Evolutionary conservation across 2,888 invertebrate species (phyloP).

Genomic region (Ptychoptera albimana): DNA sequence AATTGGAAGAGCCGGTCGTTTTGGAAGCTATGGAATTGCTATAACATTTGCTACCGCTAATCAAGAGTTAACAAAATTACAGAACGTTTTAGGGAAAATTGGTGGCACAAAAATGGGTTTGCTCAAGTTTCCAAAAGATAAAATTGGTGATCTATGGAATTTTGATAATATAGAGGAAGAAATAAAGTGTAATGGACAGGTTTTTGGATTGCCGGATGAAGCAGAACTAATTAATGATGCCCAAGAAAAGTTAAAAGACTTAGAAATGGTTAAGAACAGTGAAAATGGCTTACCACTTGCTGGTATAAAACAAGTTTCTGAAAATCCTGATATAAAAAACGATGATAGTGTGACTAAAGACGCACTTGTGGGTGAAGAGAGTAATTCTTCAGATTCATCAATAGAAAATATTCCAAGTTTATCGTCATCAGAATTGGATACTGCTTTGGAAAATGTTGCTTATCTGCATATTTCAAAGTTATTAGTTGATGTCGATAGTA

Average conservation of each 20-base stretch:
- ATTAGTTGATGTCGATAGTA: too few relatives aligned
- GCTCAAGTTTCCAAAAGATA: constrained; percentile 29
- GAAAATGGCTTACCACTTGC: not conserved
- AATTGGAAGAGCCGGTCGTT: constrained; percentile 90
- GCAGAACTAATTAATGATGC: not conserved
- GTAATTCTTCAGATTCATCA: too few relatives aligned
- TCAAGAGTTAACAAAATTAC: constrained; percentile 43
- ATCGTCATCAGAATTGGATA: too few relatives aligned
- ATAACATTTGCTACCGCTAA: constrained; percentile 55
- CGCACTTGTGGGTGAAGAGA: too few relatives aligned
- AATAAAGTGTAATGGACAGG: constrained; percentile 1
- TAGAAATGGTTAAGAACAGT: not conserved
- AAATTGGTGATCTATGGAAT: constrained; percentile 13
- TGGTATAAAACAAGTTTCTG: not conserved
- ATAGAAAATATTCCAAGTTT: too few relatives aligned
- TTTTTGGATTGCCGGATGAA: constrained; percentile 1
- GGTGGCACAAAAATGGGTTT: constrained; percentile 36
- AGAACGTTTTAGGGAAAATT: constrained; percentile 38
- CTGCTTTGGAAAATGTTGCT: too few relatives aligned
- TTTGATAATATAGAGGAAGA: constrained; percentile 12
- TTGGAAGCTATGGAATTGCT: constrained; percentile 70
- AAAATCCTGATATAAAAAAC: not conserved
- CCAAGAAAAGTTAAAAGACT: too few relatives aligned
- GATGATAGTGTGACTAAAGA: not conserved
- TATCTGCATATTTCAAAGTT: too few relatives aligned